Evolutionary conservation across 2,888 invertebrate species (phyloP), one percentile per base, ranked within the genome.

Genomic region (Seira musarum): DNA sequence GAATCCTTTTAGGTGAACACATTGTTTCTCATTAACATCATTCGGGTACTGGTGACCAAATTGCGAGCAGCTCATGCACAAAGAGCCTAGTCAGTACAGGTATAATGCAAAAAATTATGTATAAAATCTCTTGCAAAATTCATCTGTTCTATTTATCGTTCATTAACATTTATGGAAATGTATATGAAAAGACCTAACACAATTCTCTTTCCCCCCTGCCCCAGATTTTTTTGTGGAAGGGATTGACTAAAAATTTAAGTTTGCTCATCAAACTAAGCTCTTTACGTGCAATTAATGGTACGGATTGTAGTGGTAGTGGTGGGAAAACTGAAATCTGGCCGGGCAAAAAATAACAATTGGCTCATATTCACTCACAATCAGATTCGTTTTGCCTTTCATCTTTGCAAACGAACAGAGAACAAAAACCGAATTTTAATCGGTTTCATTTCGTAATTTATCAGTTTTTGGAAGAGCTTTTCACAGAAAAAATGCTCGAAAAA

Each of bases 1-100:
- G n/a, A 17, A 53, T 40, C 66, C 46, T 64, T 25, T 5, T 86
- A 90, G 67, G 87, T 96, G 83, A 97, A 96, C 90, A 90, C 96
- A 66, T 90, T 93, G 85, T 96, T 97, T 89, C 92, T 96, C 84
- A 94, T 95, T 90, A 96, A 96, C 90, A 96, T 97, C 87, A 94
- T 96, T 81, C 92, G 96, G 84, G 96, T 96, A 72, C 91, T 97
- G 82, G 91, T 95, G 87, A 92, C 93, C 69, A 96, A 96, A 89
- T 89, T 96, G 86, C 92, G 89, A 60, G 89, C 89, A 24, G 88
- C 89, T 46, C 89, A 89, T 78, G 87, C 88, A 67, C 88, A n/a
- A 89, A 67, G 90, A 90, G 79, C 89, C 90, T 8, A 89, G 89
- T 82, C 90, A 89, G 85, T 91, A 89, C 88, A 89, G 89, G 90